These are phyloP conservation scores for Drosophila nr. fundita DNA, from an alignment of 2,888 invertebrate species.

Conservation along the genomic window DNA sequence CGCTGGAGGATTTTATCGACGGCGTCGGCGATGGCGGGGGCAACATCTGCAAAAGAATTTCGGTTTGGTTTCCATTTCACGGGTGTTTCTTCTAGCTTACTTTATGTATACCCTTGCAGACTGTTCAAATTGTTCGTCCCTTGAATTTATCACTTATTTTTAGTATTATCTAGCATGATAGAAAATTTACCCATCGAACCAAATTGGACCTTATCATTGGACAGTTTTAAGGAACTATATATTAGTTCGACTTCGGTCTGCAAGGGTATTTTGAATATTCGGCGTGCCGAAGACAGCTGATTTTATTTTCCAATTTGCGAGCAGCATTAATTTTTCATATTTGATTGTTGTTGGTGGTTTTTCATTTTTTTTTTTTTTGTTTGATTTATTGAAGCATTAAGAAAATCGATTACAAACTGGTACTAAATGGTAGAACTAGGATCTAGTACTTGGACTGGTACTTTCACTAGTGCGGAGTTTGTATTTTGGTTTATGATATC, in stretches of 20 bases:
- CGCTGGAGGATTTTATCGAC: conserved; percentile 71
- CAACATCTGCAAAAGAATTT: conserved; percentile 64
- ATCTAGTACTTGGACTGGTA: conserved; percentile 27
- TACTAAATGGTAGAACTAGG: conserved; percentile 63
- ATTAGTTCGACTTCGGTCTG: neutral
- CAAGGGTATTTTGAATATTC: neutral
- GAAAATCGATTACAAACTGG: conserved; percentile 70
- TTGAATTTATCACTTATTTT: neutral
- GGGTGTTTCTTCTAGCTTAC: conserved; percentile 10
- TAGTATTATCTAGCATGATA: neutral
- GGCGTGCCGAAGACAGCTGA: neutral
- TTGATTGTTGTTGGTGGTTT: conserved; percentile 26
- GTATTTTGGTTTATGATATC: conserved; percentile 82
- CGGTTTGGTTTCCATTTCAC: conserved; percentile 44
- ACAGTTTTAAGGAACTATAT: neutral
- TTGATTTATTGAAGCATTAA: conserved; percentile 77
- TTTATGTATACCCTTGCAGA: conserved; percentile 3
- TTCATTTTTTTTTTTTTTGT: neutral
- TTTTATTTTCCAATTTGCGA: conserved; percentile 15
- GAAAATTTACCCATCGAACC: neutral
- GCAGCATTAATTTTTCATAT: conserved; percentile 44
- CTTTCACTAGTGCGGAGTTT: conserved; percentile 49
- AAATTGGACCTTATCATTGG: neutral
- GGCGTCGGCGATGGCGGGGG: conserved; percentile 81
- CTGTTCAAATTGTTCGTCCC: neutral